Evolutionary conservation across 1,140 invertebrate genomes (phyloP), one percentile per base, ranked within the genome.

Genomic region (Whitmania pigra): DNA sequence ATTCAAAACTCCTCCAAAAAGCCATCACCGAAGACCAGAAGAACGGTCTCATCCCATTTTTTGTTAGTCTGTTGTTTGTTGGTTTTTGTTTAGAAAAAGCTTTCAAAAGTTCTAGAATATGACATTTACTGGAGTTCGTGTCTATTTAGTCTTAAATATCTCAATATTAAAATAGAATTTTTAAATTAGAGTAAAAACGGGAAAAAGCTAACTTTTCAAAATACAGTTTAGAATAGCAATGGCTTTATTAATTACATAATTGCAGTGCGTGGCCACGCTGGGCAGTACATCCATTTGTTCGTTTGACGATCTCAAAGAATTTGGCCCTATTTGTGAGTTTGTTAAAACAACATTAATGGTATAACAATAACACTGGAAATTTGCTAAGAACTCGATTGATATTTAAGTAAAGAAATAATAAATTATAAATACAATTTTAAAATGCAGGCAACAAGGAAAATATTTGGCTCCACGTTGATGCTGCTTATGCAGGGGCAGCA

Each of bases 391-490:
- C 11, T 31, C 11, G 18, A 17, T 25, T 7, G 29, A 63, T 63
- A 63, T 25, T 25, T 31, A 63, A 63, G 9, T 7, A n/a, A 57
- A n/a, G 25, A 2, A 57, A 57, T 57, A 57, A 20, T 25, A 63
- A 15, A 63, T 3, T 4, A 53, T 22, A 40, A 53, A 17, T 20
- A 49, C 7, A 63, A 40, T 63, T 3, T 25, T 1, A 31, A 22
- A 31, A 63, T 25, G 57, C 29, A 80, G 86, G 87, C 72, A 85
- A 86, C 53, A 85, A 89, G 69, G 89, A 92, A 73, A 83, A 87
- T 27, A 78, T 95, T 3, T 97, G 93, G 92, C 80, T 94, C 1
- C 94, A 97, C 79, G 87, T 97, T 0, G 94, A 97, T 80, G 93
- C 93, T 0, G 93, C 94, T 2, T 97, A 97, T 80, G 93, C 93